Conservation (phyloP, 1,140 invertebrate genomes). For the Cheumatopsyche charites region DNA sequence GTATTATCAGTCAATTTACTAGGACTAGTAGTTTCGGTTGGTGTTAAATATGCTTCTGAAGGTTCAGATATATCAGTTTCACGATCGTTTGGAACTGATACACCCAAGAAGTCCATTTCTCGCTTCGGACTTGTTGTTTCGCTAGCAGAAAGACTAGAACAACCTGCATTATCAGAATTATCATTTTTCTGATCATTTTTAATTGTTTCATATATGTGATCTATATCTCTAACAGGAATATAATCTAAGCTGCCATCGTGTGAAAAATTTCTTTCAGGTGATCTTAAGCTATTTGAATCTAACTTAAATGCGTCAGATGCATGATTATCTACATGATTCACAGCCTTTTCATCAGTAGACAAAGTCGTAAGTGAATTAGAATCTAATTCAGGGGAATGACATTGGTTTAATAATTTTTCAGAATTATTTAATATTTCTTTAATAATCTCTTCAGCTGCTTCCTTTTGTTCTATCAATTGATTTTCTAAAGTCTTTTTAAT, state of each 20-base stretch:
- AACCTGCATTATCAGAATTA: constrained; percentile 52
- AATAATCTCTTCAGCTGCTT: constrained; percentile 66
- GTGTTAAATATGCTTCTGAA: constrained; percentile 67
- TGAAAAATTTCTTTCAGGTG: constrained; percentile 43
- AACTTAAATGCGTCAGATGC: constrained; percentile 31
- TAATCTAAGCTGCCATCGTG: constrained; percentile 58
- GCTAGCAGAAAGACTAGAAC: constrained; percentile 59
- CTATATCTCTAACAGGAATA: constrained; percentile 60
- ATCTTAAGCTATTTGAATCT: constrained; percentile 36
- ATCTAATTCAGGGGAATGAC: constrained; percentile 42
- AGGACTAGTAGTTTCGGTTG: constrained; percentile 63
- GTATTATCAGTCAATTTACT: constrained; percentile 60
- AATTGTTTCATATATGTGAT: constrained; percentile 51
- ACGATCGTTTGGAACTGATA: constrained; percentile 50
- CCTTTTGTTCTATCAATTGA: constrained; percentile 52
- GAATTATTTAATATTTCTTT: constrained; percentile 64
- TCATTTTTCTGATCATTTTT: constrained; percentile 56
- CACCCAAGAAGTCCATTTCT: constrained; percentile 54
- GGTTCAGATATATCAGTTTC: constrained; percentile 63
- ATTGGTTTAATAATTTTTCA: constrained; percentile 63
- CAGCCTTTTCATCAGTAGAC: constrained; percentile 47
- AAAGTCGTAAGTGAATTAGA: constrained; percentile 36
- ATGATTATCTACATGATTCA: constrained; percentile 45
- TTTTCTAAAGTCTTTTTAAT: constrained; percentile 49
- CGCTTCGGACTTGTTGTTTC: constrained; percentile 60